These are phyloP conservation scores for Falco biarmicus DNA, from an alignment of 2,797 vertebrate genomes.

Conservation along the genomic window DNA sequence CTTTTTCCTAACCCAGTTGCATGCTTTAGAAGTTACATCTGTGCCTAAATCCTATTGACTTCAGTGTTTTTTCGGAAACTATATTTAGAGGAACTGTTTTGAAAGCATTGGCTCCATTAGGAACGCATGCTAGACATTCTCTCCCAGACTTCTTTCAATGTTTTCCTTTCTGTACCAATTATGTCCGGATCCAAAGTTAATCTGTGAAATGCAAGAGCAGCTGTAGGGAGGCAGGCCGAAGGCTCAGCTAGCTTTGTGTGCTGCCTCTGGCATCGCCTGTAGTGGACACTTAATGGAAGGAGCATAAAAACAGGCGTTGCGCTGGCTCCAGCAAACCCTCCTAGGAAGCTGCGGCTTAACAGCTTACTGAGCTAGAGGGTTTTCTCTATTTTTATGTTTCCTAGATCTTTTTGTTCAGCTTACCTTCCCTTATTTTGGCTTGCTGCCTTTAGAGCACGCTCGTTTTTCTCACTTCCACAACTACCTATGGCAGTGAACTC, in stretches of 20 bases:
- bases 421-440: not conserved
- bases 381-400: not conserved
- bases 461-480: not conserved
- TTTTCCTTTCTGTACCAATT: not conserved
- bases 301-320: not conserved
- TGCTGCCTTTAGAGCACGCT: not conserved
- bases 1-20: not conserved
- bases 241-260: not conserved
- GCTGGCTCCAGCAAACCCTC: not conserved
- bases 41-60: not conserved
- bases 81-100: not conserved
- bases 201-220: not conserved
- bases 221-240: not conserved
- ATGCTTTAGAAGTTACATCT: not conserved
- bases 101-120: not conserved
- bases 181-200: not conserved
- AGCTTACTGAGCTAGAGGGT: not conserved
- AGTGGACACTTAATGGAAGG: not conserved
- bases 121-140: not conserved
- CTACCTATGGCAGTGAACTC: not conserved
- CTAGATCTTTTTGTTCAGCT: not conserved
- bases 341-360: not conserved
- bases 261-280: not conserved
- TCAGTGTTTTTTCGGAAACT: not conserved
- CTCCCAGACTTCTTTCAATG: not conserved